Base-by-base conservation (phyloP, 2,888 invertebrate genomes). In the Agrochola lota region DNA sequence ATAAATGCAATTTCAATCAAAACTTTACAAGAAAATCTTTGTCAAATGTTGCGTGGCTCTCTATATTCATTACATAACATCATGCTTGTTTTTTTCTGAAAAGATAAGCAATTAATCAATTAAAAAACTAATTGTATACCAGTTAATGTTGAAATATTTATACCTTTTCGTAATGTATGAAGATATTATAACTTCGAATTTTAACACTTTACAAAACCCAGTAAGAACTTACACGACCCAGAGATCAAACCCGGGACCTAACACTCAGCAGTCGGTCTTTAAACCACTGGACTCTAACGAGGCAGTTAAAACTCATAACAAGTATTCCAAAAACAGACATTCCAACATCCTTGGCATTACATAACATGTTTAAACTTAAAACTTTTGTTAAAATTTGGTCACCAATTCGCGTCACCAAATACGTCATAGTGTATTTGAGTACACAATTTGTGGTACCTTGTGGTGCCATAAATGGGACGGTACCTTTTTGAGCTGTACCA, bases 321-420 rank as follows among this genome's bases (percentile, higher is more conserved):
- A 63, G 3, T 63, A 17, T 49, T 40, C 59, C 40, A 17, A 30
- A 77, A 57, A 67, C 9, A 46, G 2, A 55, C 62, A 73, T 12
- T 1, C 15, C 4, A 35, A 59, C 17, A 80, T 62, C 84, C 86
- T 84, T 80, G 74, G 63, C 59, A 85, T 90, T 87, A 88, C 84
- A 87, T 88, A 87, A 90, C 84, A 77, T 26, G 57, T 83, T 62
- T 76, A 71, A 74, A 83, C 88, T 86, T 35, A n/a, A 35, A 55
- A 55, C n/a, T 55, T 57, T 40, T 20, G 35, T 86, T 84, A 88
- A 91, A 93, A 90, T 93, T 81, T 81, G 64, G 87, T 77, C 84
- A 91, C 85, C 94, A 95, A 94, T 95, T 96, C 91, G 91, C 94
- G 89, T 88, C 89, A 88, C 96, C 96, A 94, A 93, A 95, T 94